Base-by-base conservation (phyloP, 2,113 vertebrate species). In the Symphodus melops region DNA sequence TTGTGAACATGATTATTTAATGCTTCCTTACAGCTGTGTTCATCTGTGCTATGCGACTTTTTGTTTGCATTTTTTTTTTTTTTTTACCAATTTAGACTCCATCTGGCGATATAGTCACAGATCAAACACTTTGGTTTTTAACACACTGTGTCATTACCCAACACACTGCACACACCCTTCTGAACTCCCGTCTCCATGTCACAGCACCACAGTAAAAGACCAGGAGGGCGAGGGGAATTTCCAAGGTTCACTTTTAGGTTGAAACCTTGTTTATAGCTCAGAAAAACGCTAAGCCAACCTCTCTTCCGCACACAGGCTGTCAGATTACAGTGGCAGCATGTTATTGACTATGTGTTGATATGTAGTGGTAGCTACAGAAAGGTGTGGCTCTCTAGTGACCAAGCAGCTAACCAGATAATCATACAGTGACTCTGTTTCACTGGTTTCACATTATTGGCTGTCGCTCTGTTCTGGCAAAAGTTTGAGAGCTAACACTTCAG, bases 111-210 rank as follows among this genome's bases (percentile, higher is more conserved):
- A 17, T 23, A 17, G 23, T 37, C 44, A 5, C 59, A 46, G 79
- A 86, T 86, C 84, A 88, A 79, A 86, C 65, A 36, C 84, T 72
- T 39, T 21, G 7, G 23, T 77, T 79, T 82, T 78, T 74, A 71
- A 68, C 79, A 39, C 67, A 84, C 81, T 62, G 68, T 91, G 28
- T 92, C 81, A 93, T 92, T 91, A 91, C 53, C 33, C 59, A 2
- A 56, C 44, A 79, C 37, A 60, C 63, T 66, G 36, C 79, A 9
- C 85, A 88, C 86, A 46, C 84, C 78, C 82, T 73, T 66, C 60
- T 68, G 56, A 54, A 10, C n/a, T 0, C 13, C 37, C 46, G 33
- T 55, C 62, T 68, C 37, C 33, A 56, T 71, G 67, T 73, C 19
- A 19, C 66, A 42, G 12, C 53, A 60, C 84, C 83, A 67, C 87